These are phyloP conservation scores for Synanthedon formicaeformis DNA, from an alignment of 2,888 invertebrate species.

Conservation along the genomic window DNA sequence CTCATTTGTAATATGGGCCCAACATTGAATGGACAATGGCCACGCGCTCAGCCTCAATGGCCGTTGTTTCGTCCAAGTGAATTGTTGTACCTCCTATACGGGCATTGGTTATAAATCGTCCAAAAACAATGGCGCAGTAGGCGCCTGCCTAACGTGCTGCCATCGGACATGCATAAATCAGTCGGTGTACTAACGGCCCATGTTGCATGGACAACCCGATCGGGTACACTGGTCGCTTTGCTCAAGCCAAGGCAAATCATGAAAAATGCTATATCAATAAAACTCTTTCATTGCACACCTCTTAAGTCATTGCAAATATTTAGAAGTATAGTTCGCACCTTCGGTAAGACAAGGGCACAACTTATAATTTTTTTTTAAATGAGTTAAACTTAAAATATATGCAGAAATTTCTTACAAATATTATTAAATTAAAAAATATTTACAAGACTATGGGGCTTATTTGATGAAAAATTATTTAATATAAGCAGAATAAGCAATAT, in stretches of 20 bases:
- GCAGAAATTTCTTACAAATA: too few species aligned
- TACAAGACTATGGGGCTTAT: too few species aligned
- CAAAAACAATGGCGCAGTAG: slow-evolving; percentile 55
- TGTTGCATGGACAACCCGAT: slow-evolving; percentile 37
- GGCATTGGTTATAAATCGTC: slow-evolving; percentile 49
- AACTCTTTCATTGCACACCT: too few species aligned
- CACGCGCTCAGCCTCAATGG: slow-evolving; percentile 34
- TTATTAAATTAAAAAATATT: too few species aligned
- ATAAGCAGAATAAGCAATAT: too few species aligned
- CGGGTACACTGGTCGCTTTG: background rate
- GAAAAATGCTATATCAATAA: background rate
- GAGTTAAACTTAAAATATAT: too few species aligned
- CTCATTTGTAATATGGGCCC: slow-evolving; percentile 37
- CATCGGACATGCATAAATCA: slow-evolving; percentile 54
- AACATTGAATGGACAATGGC: slow-evolving; percentile 21
- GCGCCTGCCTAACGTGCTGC: slow-evolving; percentile 29
- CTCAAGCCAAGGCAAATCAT: background rate
- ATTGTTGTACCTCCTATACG: slow-evolving; percentile 33
- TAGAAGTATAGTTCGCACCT: too few species aligned
- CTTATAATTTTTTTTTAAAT: too few species aligned
- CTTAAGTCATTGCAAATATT: too few species aligned
- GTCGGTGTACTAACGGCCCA: slow-evolving; percentile 34
- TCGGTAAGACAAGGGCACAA: too few species aligned
- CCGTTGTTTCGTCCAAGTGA: slow-evolving; percentile 36
- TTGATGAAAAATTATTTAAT: too few species aligned